Evolutionary conservation across 2,797 vertebrate genomes (phyloP), one percentile per base, ranked within the genome.

Genomic region (Hemitrygon akajei): DNA sequence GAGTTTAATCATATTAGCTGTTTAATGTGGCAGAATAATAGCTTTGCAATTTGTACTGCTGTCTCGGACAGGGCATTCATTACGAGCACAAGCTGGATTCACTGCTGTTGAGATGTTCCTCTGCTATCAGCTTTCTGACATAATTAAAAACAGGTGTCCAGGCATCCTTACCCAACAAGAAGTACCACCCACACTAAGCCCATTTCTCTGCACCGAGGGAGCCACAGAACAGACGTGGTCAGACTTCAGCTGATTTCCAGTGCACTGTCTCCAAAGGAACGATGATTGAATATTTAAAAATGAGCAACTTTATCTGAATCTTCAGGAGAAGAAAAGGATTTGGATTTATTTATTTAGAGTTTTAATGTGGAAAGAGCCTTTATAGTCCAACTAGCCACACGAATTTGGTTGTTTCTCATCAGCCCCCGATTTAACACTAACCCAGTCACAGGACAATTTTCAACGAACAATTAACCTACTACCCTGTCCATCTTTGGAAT

Each of bases 111-210:
- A 63, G 58, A 92, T 11, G 1, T 47, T 73, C 12, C 66, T 20
- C 73, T 47, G 47, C 34, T 69, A 40, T 92, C 34, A 47, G 66
- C 69, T 40, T 37, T 37, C 69, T 47, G 66, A 92, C 69, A 92
- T 73, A 73, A 73, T 92, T 66, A 56, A 22, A 92, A 73, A 71
- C 89, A 92, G n/a, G 22, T 37, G 66, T 34, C 89, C 40, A 92
- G 34, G 3, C 63, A 27, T 47, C 66, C 89, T 71, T 20, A 73
- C 37, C 20, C 2, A 47, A 63, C 11, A 71, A 47, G 66, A 73
- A 34, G 37, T 1, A 47, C n/a, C 27, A 37, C 4, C 37, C 69
- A 92, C 69, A 25, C 20, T 27, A 40, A 66, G 37, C n/a, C 25
- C 89, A 91, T 47, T 91, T 91, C 66, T n/a, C 60, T 91, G 16